Conservation (phyloP, 2,797 vertebrate species). For the Coilia nasus region DNA sequence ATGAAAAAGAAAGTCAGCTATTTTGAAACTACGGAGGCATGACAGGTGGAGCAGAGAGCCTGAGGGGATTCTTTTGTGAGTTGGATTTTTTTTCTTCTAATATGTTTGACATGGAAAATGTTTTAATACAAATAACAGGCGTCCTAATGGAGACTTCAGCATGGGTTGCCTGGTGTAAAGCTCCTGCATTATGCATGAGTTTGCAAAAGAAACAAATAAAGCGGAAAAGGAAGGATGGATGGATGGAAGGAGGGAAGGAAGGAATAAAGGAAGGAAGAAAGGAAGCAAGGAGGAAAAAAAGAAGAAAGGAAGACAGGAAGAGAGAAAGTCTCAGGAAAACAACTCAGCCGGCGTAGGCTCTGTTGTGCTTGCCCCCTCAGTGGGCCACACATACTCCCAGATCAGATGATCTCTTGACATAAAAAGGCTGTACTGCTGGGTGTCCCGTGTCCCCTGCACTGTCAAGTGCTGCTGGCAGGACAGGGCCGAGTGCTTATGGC, state of each 20-base stretch:
- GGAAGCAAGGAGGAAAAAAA: not conserved
- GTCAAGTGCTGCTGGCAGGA: slow-evolving; percentile 47
- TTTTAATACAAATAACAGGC: slow-evolving; percentile 96
- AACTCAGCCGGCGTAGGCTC: slow-evolving; percentile 58
- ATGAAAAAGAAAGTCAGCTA: slow-evolving; percentile 78
- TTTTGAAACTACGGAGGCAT: slow-evolving; percentile 88
- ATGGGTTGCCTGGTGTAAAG: slow-evolving; percentile 77
- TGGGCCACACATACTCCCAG: slow-evolving; percentile 25
- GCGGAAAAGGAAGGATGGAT: slow-evolving; percentile 48
- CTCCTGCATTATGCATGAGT: slow-evolving; percentile 92
- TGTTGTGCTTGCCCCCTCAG: slow-evolving; percentile 26
- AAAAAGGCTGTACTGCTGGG: slow-evolving; percentile 39
- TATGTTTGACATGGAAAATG: slow-evolving; percentile 93
- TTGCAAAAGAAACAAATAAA: slow-evolving; percentile 70
- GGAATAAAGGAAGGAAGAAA: slow-evolving; percentile 31
- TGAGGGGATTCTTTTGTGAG: slow-evolving; percentile 84
- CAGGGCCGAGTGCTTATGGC: slow-evolving; percentile 73
- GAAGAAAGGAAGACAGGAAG: not conserved
- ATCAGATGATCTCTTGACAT: slow-evolving; percentile 26
- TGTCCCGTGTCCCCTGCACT: slow-evolving; percentile 38
- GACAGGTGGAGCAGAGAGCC: slow-evolving; percentile 95
- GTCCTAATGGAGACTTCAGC: slow-evolving; percentile 89
- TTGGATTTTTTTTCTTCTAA: slow-evolving; percentile 77
- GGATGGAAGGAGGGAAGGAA: not conserved
- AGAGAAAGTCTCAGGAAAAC: slow-evolving; percentile 56